Evolutionary conservation across 2,888 invertebrate species (phyloP), one percentile per base, ranked within the genome.

Genomic region (Thymelicus lineola): DNA sequence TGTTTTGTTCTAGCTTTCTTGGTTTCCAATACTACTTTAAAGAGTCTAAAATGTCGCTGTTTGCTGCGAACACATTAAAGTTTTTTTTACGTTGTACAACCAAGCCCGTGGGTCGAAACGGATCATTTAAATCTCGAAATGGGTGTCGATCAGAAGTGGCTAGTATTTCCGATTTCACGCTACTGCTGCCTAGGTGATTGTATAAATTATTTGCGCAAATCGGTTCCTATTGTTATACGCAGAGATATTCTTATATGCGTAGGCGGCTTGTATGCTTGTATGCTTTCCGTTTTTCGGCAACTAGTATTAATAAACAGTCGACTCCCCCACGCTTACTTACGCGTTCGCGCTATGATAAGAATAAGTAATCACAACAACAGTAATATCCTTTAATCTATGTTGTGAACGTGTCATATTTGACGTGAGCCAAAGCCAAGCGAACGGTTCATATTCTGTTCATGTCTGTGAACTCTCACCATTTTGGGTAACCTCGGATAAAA

Each of bases 111-210:
- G 50, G 36, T 12, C 10, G 42, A 42, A 42, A 42, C 9, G 42
- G 42, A 63, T 15, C 63, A 63, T 63, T 50, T 36, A 38, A 38
- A 38, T 12, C 20, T 38, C 42, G 14, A 38, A 46, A 48, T 38
- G 62, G 53, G 35, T 35, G 9, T 36, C 6, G 57, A 57, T 57
- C 57, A 57, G 57, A 57, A 57, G n/a, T 36, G 57, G n/a, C n/a
- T 57, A 36, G 57, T 28, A 35, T 35, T 36, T 57, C 57, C 36
- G 58, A 66, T 69, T 59, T 53, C 15, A 65, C 53, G 36, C 14
- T 57, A 36, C 57, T 57, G 20, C 20, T 12, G 53, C 12, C 36
- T 12, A 28, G 28, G 6, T 55, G 14, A 55, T 36, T n/a, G n/a
- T 7, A n/a, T 57, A 35, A 57, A 55, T 55, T 35, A 57, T 57